Conservation (phyloP, 37 sponge, comb jelly and placozoan species). For the Eunapius fragilis region DNA sequence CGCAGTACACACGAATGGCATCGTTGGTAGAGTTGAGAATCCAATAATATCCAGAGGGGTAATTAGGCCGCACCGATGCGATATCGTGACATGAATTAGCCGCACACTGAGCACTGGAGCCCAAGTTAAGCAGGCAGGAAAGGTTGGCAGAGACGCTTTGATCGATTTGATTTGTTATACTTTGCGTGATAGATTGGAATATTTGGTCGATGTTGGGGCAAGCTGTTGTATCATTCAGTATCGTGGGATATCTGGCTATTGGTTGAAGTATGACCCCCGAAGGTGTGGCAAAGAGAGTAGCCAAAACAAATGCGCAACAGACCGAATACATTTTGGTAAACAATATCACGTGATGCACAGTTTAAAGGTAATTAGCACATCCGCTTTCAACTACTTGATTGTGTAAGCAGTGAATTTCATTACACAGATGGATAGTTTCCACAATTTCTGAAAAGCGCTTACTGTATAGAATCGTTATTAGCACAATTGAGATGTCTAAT, state of each 20-base stretch:
- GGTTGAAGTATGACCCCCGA: neutral
- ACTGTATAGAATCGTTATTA: too few relatives aligned
- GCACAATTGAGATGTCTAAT: too few relatives aligned
- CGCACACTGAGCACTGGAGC: neutral
- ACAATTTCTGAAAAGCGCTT: too few relatives aligned
- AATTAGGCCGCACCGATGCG: neutral
- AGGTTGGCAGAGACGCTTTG: neutral
- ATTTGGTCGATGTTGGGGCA: neutral
- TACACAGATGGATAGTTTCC: too few relatives aligned
- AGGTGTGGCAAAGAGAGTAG: neutral
- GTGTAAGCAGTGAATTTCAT: too few relatives aligned
- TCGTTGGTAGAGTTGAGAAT: slow-evolving; percentile 1
- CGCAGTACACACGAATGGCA: slow-evolving; percentile 4
- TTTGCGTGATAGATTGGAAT: neutral
- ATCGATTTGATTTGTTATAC: neutral
- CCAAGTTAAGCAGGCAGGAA: neutral
- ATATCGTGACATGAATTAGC: neutral
- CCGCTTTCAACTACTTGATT: too few relatives aligned
- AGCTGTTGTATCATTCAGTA: neutral
- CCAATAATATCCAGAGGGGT: neutral
- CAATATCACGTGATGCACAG: too few relatives aligned
- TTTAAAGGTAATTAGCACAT: too few relatives aligned
- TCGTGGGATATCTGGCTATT: neutral
- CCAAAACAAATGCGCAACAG: neutral
- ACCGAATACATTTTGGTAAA: neutral